Percentiles rank a stretch among this genome's conserved stretches.
Evolutionary conservation across 2,113 vertebrate genomes (phyloP).

Genomic region (Micromys minutus): DNA sequence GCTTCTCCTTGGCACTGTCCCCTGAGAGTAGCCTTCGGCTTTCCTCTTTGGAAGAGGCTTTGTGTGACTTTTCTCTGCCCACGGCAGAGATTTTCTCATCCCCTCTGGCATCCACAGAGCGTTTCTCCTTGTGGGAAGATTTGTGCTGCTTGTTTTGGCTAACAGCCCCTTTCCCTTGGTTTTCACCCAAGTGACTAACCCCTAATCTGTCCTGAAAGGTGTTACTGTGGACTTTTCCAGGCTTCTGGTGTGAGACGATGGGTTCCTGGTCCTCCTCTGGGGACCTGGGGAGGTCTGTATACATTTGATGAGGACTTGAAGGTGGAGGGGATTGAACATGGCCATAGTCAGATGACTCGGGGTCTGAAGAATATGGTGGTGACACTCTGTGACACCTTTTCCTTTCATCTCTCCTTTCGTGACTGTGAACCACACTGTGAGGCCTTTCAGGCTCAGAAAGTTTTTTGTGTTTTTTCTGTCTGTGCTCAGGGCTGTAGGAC

Average conservation of each 20-base stretch:
- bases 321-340: slow-evolving; percentile 89
- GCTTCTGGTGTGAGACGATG: slow-evolving; percentile 69
- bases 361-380: slow-evolving; percentile 85
- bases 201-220: slow-evolving; percentile 81
- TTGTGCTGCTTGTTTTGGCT: slow-evolving; percentile 89
- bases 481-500: slow-evolving; percentile 80
- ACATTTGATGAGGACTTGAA: slow-evolving; percentile 85
- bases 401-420: slow-evolving; percentile 81
- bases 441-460: slow-evolving; percentile 80
- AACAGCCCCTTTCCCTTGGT: slow-evolving; percentile 85
- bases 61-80: slow-evolving; percentile 83
- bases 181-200: slow-evolving; percentile 70
- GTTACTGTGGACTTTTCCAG: slow-evolving; percentile 79
- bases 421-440: slow-evolving; percentile 70
- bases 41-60: slow-evolving; percentile 81
- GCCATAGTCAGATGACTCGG: slow-evolving; percentile 86
- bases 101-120: slow-evolving; percentile 69
- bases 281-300: slow-evolving; percentile 78
- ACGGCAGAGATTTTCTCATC: slow-evolving; percentile 74
- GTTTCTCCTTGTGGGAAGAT: slow-evolving; percentile 85
- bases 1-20: slow-evolving; percentile 81
- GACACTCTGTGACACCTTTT: slow-evolving; percentile 83
- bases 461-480: slow-evolving; percentile 83
- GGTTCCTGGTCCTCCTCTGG: slow-evolving; percentile 82
- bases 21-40: slow-evolving; percentile 69